Base-by-base conservation (phyloP, 1,140 invertebrate genomes). In the Papilio machaon region DNA sequence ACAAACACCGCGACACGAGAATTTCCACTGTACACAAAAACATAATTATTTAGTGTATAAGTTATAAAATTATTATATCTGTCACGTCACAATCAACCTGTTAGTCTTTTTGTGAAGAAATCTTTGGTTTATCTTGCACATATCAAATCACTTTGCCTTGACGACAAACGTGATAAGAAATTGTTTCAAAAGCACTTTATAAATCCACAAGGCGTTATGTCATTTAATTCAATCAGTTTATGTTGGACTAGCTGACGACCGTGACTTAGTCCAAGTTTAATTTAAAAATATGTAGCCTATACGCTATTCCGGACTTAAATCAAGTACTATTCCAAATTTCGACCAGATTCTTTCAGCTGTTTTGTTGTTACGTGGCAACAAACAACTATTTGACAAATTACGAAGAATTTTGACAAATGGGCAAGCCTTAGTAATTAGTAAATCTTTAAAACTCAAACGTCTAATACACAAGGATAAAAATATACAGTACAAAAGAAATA, bases 121-220 rank as follows among this genome's bases (percentile, higher is more conserved):
- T 70, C 64, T 70, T 35, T 70, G 13, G 30, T 35, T 70, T 70
- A 70, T 70, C 64, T 70, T 7, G 11, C 19, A 70, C 64, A 35
- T 70, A 70, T 70, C 64, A 70, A 70, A 70, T 70, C 30, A 70
- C 13, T 70, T 70, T 9, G 64, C 64, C 64, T 70, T 70, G 23
- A 35, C 23, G 11, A 43, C n/a, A 70, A 70, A 70, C 64, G 5
- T 70, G 64, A 70, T 70, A 70, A 70, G 64, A 11, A 70, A 7
- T 70, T 19, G 7, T 60, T 70, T 13, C 64, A 35, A 70, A 70
- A 70, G 23, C 15, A 11, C 64, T 35, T 38, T 70, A 35, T 35
- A 35, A 38, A 35, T 38, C n/a, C 30, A 35, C 64, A 35, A 70
- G 3, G 30, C 10, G 19, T 64, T 9, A 64, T 64, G 60, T 64